phyloP scores from a whole-genome alignment of 2,797 vertebrate genomes.

The Gila robusta region DNA sequence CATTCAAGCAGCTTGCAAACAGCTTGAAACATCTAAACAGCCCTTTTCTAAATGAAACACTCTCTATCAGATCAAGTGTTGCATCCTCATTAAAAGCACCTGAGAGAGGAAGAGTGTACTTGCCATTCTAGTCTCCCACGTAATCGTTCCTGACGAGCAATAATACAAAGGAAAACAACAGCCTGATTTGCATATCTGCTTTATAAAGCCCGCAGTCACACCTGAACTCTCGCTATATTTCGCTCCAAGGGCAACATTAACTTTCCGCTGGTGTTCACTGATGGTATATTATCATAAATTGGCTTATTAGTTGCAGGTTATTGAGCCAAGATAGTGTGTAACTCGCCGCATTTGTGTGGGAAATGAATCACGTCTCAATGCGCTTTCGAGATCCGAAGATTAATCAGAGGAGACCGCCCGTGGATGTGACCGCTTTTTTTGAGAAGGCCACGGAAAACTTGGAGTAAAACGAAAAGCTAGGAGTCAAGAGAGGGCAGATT shows the following conservation, averaged over 20 bases:
- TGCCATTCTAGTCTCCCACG: constrained; percentile 19
- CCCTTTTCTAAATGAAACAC: constrained; percentile 14
- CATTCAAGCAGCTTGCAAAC: background rate
- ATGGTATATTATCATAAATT: constrained; percentile 75
- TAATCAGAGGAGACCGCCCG: constrained; percentile 77
- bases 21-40: constrained; percentile 26
- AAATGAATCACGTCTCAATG: constrained; percentile 75
- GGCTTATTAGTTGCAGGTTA: constrained; percentile 75
- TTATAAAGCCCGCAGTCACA: constrained; percentile 45
- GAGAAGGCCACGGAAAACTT: constrained; percentile 56
- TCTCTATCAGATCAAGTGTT: constrained; percentile 31
- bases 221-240: constrained; percentile 20
- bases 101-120: constrained; percentile 25
- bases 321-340: constrained; percentile 72
- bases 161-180: constrained; percentile 47
- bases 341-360: constrained; percentile 56
- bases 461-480: constrained; percentile 7
- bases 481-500: constrained; percentile 8
- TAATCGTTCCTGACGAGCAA: constrained; percentile 45
- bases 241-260: constrained; percentile 61
- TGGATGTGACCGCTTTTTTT: constrained; percentile 71
- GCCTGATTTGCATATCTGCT: constrained; percentile 45
- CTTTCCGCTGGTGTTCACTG: constrained; percentile 64
- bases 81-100: constrained; percentile 32
- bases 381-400: constrained; percentile 77